Conservation (phyloP, 2,888 invertebrate genomes). For the Phalera bucephala region DNA sequence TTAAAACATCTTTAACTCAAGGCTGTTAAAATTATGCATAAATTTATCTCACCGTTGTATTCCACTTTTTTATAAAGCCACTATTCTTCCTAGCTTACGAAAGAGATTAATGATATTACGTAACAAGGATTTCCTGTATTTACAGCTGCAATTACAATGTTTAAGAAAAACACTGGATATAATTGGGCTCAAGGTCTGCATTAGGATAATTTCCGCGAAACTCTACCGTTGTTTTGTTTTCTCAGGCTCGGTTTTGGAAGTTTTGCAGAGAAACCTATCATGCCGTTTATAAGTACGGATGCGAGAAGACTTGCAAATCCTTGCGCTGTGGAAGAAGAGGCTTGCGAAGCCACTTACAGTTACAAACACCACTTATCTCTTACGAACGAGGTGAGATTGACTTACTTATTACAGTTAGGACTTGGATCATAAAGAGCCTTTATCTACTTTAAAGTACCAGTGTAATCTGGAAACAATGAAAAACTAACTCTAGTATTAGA, state of each 20-base stretch:
- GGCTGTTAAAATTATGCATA: too few relatives aligned
- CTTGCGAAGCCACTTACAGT: constrained; percentile 91
- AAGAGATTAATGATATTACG: too few relatives aligned
- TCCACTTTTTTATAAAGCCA: too few relatives aligned
- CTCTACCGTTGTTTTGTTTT: not conserved
- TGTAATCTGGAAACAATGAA: too few relatives aligned
- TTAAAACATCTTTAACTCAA: too few relatives aligned
- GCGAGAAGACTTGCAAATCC: constrained; percentile 82
- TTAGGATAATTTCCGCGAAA: not conserved
- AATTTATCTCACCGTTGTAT: too few relatives aligned
- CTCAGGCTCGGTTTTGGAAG: constrained; percentile 87
- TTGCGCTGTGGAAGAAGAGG: constrained; percentile 80
- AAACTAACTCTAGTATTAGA: too few relatives aligned
- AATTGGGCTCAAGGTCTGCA: not conserved
- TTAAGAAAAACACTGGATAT: too few relatives aligned
- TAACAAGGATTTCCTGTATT: too few relatives aligned
- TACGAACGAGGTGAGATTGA: constrained; percentile 85
- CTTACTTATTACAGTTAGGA: too few relatives aligned
- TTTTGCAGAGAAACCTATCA: constrained; percentile 90
- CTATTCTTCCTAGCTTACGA: too few relatives aligned
- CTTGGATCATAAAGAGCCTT: not conserved
- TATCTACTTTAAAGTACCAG: not conserved
- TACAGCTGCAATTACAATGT: too few relatives aligned
- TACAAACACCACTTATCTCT: constrained; percentile 90
- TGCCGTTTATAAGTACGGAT: constrained; percentile 86